Evolutionary conservation across 2,113 vertebrate species (phyloP).

Genomic region (Indri indri): DNA sequence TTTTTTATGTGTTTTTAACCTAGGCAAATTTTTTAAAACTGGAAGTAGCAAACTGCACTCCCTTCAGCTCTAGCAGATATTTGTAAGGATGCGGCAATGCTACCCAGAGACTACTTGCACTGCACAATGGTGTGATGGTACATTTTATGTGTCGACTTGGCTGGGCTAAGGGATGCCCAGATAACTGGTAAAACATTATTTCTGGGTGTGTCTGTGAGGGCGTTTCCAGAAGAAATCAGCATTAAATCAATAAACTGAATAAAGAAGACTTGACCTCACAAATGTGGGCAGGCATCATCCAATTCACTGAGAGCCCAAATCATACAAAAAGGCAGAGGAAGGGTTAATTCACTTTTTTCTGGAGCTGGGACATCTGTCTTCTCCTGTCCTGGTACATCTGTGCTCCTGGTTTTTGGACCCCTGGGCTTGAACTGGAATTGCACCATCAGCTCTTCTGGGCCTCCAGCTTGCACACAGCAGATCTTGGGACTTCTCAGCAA

Average conservation of each 20-base stretch:
- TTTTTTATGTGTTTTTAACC: neutral
- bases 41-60: neutral
- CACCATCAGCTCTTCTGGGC: too few relatives aligned
- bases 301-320: neutral
- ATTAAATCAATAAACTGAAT: neutral
- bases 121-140: neutral
- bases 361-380: too few relatives aligned
- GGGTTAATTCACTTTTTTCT: neutral
- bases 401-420: too few relatives aligned
- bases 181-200: neutral
- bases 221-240: neutral
- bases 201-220: neutral
- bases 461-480: too few relatives aligned
- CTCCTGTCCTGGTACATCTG: too few relatives aligned
- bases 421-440: too few relatives aligned
- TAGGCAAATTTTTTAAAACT: neutral
- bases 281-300: neutral
- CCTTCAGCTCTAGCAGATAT: neutral
- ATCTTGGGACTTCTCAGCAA: neutral
- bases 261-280: neutral
- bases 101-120: fast-evolving
- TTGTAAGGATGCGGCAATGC: neutral
- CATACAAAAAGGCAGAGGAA: neutral
- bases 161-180: neutral
- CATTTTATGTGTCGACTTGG: neutral